These are phyloP conservation scores for Spatula clypeata DNA, from an alignment of 2,797 vertebrate species.

Conservation along the genomic window DNA sequence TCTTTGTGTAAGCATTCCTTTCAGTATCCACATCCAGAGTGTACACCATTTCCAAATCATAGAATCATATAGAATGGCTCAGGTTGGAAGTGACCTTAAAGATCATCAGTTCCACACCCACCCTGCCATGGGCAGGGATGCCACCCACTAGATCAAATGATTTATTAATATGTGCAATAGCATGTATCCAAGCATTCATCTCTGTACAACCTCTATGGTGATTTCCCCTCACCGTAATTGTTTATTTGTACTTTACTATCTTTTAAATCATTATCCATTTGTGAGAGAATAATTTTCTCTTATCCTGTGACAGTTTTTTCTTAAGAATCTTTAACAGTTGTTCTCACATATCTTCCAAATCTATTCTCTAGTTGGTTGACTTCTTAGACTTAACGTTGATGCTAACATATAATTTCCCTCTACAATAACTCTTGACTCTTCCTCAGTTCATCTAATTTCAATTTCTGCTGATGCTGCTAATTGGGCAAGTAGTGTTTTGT, in stretches of 20 bases:
- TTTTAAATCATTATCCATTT: neutral
- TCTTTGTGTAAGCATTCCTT: neutral
- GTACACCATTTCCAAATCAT: neutral
- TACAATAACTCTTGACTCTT: neutral
- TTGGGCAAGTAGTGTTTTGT: neutral
- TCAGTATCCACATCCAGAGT: neutral
- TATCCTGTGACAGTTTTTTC: neutral
- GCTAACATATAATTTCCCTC: neutral
- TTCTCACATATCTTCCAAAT: neutral
- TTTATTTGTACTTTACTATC: neutral
- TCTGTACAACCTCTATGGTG: neutral
- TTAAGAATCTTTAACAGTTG: neutral
- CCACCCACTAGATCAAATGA: neutral
- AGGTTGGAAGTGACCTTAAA: too few relatives aligned
- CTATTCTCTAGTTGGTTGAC: neutral
- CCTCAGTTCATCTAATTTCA: neutral
- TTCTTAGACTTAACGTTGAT: neutral
- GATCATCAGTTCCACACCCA: too few relatives aligned
- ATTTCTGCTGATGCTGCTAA: neutral
- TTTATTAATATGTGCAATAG: neutral
- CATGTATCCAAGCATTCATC: fast-evolving
- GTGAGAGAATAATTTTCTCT: neutral
- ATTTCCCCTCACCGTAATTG: neutral
- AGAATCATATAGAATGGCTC: too few relatives aligned
- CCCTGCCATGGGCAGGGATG: too few relatives aligned